Percentiles rank a stretch among this genome's conserved stretches.
Evolutionary conservation across 2,797 vertebrate genomes (phyloP).

Genomic region (Pangasius krempfi): DNA sequence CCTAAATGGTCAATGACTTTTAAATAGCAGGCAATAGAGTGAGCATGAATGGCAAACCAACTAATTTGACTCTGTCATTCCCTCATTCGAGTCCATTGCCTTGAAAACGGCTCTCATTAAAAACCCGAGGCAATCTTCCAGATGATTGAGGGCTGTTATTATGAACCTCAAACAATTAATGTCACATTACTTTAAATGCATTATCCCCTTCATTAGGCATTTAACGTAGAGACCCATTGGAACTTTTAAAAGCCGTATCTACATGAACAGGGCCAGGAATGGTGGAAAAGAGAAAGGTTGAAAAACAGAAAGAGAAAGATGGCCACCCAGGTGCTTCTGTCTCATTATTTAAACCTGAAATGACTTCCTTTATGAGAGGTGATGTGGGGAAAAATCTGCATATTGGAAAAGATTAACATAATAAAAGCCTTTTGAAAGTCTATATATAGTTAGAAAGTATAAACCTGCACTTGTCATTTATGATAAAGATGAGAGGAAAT

Average conservation of each 20-base stretch:
- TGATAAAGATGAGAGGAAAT: slow-evolving; percentile 12
- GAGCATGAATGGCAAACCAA: slow-evolving; percentile 69
- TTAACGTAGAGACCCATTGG: slow-evolving; percentile 62
- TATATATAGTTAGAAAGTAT: slow-evolving; percentile 34
- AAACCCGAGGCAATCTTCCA: slow-evolving; percentile 67
- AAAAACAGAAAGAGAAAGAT: slow-evolving; percentile 39
- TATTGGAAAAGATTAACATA: slow-evolving; percentile 41
- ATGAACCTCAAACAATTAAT: slow-evolving; percentile 71
- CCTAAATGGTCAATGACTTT: slow-evolving; percentile 68
- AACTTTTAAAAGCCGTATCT: slow-evolving; percentile 66
- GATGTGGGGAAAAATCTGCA: slow-evolving; percentile 48
- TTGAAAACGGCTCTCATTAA: slow-evolving; percentile 65
- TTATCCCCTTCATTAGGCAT: slow-evolving; percentile 71
- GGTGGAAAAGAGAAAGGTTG: slow-evolving; percentile 36
- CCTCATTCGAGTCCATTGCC: slow-evolving; percentile 64
- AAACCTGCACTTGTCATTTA: slow-evolving; percentile 35
- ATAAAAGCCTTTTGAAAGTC: slow-evolving; percentile 48
- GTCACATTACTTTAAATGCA: slow-evolving; percentile 71
- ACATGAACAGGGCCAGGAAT: slow-evolving; percentile 54
- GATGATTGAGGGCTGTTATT: slow-evolving; percentile 70
- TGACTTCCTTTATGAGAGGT: slow-evolving; percentile 51
- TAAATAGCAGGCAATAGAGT: slow-evolving; percentile 72
- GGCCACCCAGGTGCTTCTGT: slow-evolving; percentile 57
- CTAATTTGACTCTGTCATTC: slow-evolving; percentile 66
- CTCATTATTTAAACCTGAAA: slow-evolving; percentile 56